Base-by-base conservation (phyloP, 92 coral and sea anemone genomes). In the Chrysogorgia sp. region DNA sequence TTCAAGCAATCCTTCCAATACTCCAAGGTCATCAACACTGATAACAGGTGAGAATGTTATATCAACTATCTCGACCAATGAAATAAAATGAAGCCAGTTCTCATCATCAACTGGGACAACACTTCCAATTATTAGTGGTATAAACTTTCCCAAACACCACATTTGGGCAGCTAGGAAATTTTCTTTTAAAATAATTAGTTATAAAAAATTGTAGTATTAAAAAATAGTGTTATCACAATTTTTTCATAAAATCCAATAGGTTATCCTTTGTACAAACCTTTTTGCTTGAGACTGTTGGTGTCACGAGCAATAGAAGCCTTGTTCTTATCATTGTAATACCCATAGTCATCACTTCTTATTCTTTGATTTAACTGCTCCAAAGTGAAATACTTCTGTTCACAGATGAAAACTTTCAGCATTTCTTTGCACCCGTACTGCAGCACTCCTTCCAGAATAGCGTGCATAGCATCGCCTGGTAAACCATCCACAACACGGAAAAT, bases 281-380 rank as follows among this genome's bases (percentile, higher is more conserved):
- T 76, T 55, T 80, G 89, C 30, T 63, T 71, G 14, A 80, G 69
- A 56, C 71, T 85, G 64, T 85, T 85, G 61, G 47, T 72, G 25
- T 75, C 76, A 74, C 7, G 26, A 9, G 83, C 40, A 41, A 86
- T 76, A 10, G 85, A 67, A 2, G 88, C 88, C 65, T 83, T 22
- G 70, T 63, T 63, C 24, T 63, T 63, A 41, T 63, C 70, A 34
- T 63, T 63, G 45, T 63, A 63, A 24, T 63, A 63, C 1, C 70
- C 70, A 63, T 29, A 63, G 24, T 63, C 70, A 26, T 14, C 10
- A 13, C 22, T 5, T 34, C 31, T 63, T 13, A 63, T 63, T 21
- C 45, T 30, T 4, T 63, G 20, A 63, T 63, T 63, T 14, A 63
- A 15, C 24, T 63, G 9, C 17, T 63, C 22, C 37, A 63, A 34